Evolutionary conservation across 2,797 vertebrate genomes (phyloP).

Genomic region (Pagetopsis macropterus): DNA sequence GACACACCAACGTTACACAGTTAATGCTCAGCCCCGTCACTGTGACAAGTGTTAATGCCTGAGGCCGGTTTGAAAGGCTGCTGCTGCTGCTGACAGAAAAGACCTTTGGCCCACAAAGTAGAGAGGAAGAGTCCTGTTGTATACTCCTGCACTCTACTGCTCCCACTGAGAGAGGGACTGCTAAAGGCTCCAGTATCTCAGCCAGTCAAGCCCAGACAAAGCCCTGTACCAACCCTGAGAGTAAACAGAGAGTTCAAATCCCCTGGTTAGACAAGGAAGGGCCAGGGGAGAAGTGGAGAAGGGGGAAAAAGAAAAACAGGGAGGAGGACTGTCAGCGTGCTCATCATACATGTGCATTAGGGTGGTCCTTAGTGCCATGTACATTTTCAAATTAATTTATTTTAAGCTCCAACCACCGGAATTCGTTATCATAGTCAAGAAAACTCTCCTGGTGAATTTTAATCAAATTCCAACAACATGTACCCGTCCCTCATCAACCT

Average conservation of each 20-base stretch:
- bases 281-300: conserved; percentile 64
- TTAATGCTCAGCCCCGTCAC: conserved; percentile 23
- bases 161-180: conserved; percentile 44
- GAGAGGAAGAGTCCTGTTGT: conserved; percentile 39
- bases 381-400: too few species aligned
- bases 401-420: too few species aligned
- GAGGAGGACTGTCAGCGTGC: conserved; percentile 63
- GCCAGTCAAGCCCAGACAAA: conserved; percentile 79
- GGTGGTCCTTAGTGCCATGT: too few species aligned
- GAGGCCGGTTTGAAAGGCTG: conserved; percentile 69
- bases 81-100: conserved; percentile 63
- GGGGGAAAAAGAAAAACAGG: conserved; percentile 23
- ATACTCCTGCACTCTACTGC: conserved; percentile 62
- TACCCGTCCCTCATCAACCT: too few species aligned
- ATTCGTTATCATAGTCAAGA: too few species aligned
- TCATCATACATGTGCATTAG: conserved; percentile 64
- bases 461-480: too few species aligned
- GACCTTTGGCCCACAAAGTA: conserved; percentile 73
- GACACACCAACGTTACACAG: not conserved
- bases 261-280: conserved; percentile 67
- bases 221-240: conserved; percentile 70
- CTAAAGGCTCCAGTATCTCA: conserved; percentile 61
- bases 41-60: conserved; percentile 39
- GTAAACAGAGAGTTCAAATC: conserved; percentile 77
- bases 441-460: too few species aligned